phyloP scores from a whole-genome alignment of 2,797 vertebrate species.

The Mus spretus region DNA sequence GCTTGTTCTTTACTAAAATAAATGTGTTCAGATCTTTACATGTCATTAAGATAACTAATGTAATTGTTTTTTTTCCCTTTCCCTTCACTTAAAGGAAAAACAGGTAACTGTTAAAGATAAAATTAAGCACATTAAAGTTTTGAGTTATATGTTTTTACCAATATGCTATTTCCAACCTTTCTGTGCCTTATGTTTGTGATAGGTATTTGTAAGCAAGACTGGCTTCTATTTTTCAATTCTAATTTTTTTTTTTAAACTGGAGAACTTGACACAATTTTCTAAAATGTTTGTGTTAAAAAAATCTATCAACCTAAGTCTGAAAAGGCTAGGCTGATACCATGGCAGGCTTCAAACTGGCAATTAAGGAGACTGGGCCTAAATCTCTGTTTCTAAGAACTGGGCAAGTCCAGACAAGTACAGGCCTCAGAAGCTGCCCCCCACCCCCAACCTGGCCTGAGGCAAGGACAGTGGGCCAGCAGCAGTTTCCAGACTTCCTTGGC shows the following conservation, averaged over 20 bases:
- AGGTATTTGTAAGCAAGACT: background rate
- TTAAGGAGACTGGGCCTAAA: background rate
- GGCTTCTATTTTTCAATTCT: constrained; percentile 48
- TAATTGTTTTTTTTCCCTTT: background rate
- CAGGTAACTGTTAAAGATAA: background rate
- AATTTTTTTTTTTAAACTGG: background rate
- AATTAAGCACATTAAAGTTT: background rate
- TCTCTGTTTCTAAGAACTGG: background rate
- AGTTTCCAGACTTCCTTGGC: background rate
- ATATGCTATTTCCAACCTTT: background rate
- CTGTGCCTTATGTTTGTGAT: background rate
- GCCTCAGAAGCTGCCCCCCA: background rate
- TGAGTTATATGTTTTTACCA: background rate
- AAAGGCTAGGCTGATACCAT: background rate
- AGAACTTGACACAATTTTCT: constrained; percentile 41
- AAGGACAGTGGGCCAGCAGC: background rate
- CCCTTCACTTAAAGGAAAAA: background rate
- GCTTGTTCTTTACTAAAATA: constrained; percentile 25
- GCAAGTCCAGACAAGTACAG: background rate
- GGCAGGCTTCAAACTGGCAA: background rate
- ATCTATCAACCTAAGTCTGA: background rate
- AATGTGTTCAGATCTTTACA: constrained; percentile 26
- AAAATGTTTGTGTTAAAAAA: constrained; percentile 44
- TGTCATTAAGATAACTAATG: constrained; percentile 49
- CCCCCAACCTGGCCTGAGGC: background rate